Evolutionary conservation across 30 jellyfish, hydroid and myxozoan species (phyloP).

Genomic region (Cassiopea xamachana): DNA sequence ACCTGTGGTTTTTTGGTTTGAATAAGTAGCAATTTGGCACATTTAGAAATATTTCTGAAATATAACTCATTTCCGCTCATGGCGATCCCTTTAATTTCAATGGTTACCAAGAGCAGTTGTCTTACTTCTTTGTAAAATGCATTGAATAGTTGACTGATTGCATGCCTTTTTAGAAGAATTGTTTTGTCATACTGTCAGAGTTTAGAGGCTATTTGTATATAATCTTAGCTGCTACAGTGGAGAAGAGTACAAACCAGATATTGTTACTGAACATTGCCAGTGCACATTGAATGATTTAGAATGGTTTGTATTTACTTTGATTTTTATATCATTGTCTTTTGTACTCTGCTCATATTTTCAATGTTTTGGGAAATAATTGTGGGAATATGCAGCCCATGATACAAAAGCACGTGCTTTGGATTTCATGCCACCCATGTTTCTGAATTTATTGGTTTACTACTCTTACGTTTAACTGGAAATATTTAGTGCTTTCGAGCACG

Average conservation of each 20-base stretch:
- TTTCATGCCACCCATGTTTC: not conserved
- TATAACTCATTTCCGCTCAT: too few relatives aligned
- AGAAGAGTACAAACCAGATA: constrained; percentile 76
- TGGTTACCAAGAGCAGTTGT: too few relatives aligned
- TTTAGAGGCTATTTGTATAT: not conserved
- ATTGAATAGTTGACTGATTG: not conserved
- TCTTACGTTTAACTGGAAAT: not conserved
- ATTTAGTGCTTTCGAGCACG: too few relatives aligned
- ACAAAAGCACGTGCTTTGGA: not conserved
- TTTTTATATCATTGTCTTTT: not conserved
- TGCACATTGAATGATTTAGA: constrained; percentile 90
- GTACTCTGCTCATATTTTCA: not conserved
- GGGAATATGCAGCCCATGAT: not conserved
- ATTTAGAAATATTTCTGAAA: too few relatives aligned
- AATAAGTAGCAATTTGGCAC: too few relatives aligned
- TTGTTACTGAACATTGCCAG: constrained; percentile 58
- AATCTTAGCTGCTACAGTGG: constrained; percentile 81
- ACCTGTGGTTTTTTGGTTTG: too few relatives aligned
- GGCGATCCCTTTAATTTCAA: too few relatives aligned
- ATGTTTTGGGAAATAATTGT: not conserved
- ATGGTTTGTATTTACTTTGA: constrained; percentile 66
- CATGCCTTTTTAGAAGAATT: not conserved
- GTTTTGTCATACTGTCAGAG: not conserved
- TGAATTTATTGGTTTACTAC: not conserved
- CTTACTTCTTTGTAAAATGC: too few relatives aligned